These are phyloP conservation scores for Marcusenius ussheri DNA, from an alignment of 2,113 vertebrate species.

Conservation along the genomic window DNA sequence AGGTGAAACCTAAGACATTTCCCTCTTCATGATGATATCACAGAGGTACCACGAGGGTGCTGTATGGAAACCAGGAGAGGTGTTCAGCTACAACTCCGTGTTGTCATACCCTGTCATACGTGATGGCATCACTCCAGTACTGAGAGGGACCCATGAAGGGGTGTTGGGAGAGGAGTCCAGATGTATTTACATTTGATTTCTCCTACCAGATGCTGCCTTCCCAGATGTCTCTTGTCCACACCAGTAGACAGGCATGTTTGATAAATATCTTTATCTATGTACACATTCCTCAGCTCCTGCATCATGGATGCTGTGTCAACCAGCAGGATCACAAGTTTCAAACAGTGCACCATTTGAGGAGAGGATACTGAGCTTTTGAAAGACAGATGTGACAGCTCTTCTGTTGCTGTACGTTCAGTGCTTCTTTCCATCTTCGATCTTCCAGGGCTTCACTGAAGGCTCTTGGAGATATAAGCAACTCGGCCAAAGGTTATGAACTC, in stretches of 20 bases:
- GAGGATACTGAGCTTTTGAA: background rate
- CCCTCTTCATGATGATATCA: background rate
- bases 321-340: background rate
- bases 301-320: background rate
- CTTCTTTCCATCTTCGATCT: background rate
- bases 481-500: background rate
- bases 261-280: constrained; percentile 2
- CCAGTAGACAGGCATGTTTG: background rate
- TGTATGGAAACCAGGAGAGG: background rate
- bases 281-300: background rate
- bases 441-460: background rate
- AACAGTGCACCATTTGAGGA: background rate
- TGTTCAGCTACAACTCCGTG: background rate
- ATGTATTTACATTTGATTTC: background rate
- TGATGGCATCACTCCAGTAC: background rate
- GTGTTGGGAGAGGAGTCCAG: background rate
- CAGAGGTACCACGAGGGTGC: background rate
- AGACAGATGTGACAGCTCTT: background rate
- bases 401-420: background rate
- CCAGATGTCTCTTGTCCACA: background rate
- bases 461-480: background rate
- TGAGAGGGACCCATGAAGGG: background rate
- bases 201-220: background rate
- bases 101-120: background rate
- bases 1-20: background rate